Conservation (phyloP, 64 coral and sea anemone genomes). For the Actinia equina region DNA sequence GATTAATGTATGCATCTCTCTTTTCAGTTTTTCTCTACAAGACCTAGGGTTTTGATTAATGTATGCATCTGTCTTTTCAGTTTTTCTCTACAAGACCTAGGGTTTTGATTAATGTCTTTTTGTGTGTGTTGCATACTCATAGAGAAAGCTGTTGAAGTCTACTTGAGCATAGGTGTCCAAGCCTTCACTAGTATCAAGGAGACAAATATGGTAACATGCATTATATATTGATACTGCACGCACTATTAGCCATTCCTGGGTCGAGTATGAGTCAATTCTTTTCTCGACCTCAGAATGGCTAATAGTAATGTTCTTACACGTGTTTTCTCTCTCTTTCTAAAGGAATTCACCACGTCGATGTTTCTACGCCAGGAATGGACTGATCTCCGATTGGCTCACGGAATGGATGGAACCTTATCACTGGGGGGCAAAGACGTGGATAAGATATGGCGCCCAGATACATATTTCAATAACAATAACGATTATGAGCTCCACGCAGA, state of each 20-base stretch:
- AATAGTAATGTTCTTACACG: neutral
- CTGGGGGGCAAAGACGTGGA: constrained; percentile 64
- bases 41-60: neutral
- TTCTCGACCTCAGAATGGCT: too few relatives aligned
- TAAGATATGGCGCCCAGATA: constrained; percentile 89
- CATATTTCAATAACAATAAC: constrained; percentile 85
- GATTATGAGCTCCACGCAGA: constrained; percentile 76
- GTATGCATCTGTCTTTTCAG: too few relatives aligned
- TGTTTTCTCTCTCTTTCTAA: neutral
- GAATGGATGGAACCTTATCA: constrained; percentile 48
- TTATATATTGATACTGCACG: too few relatives aligned
- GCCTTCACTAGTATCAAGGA: constrained; percentile 85
- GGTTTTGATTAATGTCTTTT: neutral
- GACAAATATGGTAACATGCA: constrained; percentile 65
- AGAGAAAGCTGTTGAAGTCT: constrained; percentile 53
- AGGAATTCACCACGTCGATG: constrained; percentile 95
- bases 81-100: too few relatives aligned
- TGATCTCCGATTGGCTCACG: constrained; percentile 63
- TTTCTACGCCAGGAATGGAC: constrained; percentile 86
- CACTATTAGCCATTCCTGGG: too few relatives aligned
- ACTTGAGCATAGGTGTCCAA: constrained; percentile 76
- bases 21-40: too few relatives aligned
- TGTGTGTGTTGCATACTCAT: neutral
- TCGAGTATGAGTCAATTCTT: too few relatives aligned
- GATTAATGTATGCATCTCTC: too few relatives aligned